These are phyloP conservation scores for Ostrea edulis DNA, from an alignment of 1,140 invertebrate genomes.

Conservation along the genomic window DNA sequence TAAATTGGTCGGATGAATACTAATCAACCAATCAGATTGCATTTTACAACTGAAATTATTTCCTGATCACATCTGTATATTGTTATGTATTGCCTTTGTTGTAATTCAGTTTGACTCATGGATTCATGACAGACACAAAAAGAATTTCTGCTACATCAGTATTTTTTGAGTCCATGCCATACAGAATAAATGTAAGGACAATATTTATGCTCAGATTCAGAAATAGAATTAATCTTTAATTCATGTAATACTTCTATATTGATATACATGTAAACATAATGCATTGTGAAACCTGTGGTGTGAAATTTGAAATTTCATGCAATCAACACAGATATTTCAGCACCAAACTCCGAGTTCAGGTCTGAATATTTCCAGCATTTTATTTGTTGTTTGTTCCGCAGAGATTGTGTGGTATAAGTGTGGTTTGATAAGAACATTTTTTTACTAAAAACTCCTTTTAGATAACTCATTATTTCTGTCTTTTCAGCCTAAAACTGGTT, in stretches of 20 bases:
- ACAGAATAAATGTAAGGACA: conserved; percentile 88
- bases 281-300: no score
- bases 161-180: conserved; percentile 99
- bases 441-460: neutral
- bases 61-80: no score
- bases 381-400: neutral
- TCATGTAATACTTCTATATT: no score
- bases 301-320: no score
- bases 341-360: neutral
- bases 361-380: neutral
- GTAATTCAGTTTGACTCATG: conserved; percentile 86
- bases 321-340: no score
- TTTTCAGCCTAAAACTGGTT: conserved; percentile 85
- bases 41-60: no score
- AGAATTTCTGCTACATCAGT: conserved; percentile 98
- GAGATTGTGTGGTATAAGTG: neutral
- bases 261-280: no score
- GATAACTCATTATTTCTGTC: conserved; percentile 1
- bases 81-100: neutral
- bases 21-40: no score
- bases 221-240: no score
- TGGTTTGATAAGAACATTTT: neutral
- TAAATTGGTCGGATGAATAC: no score
- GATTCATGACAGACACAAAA: conserved; percentile 93
- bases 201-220: no score